A percentile compares a stretch with the other conserved stretches of the same genome.
Evolutionary conservation across 2,113 vertebrate species (phyloP).

Genomic region (Labrus mixtus): DNA sequence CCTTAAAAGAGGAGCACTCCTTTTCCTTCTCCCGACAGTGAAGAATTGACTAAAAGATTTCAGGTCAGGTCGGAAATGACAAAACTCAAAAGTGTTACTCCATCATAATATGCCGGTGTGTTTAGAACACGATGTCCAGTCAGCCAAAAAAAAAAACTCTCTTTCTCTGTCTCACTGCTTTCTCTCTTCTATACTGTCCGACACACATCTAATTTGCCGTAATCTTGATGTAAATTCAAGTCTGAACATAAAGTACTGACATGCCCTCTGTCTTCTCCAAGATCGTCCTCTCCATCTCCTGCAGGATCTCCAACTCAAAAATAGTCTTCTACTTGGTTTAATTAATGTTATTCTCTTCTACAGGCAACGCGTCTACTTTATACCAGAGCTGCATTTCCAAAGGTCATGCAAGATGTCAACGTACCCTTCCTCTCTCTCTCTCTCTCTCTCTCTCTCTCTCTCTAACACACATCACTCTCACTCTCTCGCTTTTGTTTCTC

Average conservation of each 20-base stretch:
- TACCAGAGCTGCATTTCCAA: slow-evolving; percentile 20
- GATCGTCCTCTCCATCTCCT: background rate
- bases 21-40: too few relatives aligned
- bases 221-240: slow-evolving; percentile 1
- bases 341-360: slow-evolving; percentile 44
- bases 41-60: too few relatives aligned
- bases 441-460: background rate
- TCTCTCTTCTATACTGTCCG: background rate
- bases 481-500: background rate
- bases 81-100: too few relatives aligned
- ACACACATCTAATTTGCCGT: background rate
- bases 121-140: background rate
- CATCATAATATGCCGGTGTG: too few relatives aligned
- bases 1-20: too few relatives aligned
- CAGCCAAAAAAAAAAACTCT: background rate
- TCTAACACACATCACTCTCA: slow-evolving; percentile 14
- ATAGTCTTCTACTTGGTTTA: slow-evolving; percentile 30
- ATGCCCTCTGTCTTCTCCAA: slow-evolving; percentile 6
- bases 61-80: too few relatives aligned
- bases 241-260: background rate
- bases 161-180: background rate
- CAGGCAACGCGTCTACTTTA: slow-evolving; percentile 17
- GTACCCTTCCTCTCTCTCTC: slow-evolving; percentile 11
- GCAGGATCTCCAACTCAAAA: slow-evolving; percentile 19
- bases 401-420: slow-evolving; percentile 41